Evolutionary conservation across 2,888 invertebrate species (phyloP), one percentile per base, ranked within the genome.

Genomic region (Eucera pruinosa): DNA sequence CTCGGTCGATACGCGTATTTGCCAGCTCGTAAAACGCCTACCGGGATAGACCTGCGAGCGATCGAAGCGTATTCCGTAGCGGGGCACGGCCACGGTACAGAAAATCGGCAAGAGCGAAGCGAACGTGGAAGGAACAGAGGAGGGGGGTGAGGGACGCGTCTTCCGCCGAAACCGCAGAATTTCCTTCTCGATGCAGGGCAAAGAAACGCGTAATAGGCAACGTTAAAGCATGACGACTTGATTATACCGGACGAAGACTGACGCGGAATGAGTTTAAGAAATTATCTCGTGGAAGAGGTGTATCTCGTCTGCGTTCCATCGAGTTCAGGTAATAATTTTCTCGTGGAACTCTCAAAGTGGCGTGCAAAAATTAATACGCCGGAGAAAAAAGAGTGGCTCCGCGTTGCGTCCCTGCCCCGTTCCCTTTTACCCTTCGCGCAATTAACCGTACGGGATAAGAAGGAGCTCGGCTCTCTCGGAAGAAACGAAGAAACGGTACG

Each of bases 11-110:
- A n/a, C n/a, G n/a, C n/a, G n/a, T n/a, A 33, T 33, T 7, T 33
- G 33, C 50, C 55, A 72, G 65, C 62, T 74, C 72, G 77, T 76
- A 77, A 79, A 83, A 83, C 73, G 78, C 81, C 78, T 76, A 78
- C n/a, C 25, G 25, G 33, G 1, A 15, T 2, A 15, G 39, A n/a
- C n/a, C 36, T 3, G 65, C 15, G 25, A 11, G 25, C n/a, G n/a
- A 27, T 25, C 3, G n/a, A 1, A 9, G 2, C 25, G 48, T 9
- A 5, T 5, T 20, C 20, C 7, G 4, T 33, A 36, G 11, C 58
- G 64, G 15, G 20, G 36, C 41, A 4, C 15, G 11, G 27, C 7
- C 25, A 27, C 2, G 23, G 23, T 25, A 57, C 39, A 30, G 57
- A 27, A 47, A 66, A 36, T 23, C 45, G 15, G 48, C 25, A 27